Evolutionary conservation across 2,113 vertebrate species (phyloP), one percentile per base, ranked within the genome.

Genomic region (Pollimyrus isidori): DNA sequence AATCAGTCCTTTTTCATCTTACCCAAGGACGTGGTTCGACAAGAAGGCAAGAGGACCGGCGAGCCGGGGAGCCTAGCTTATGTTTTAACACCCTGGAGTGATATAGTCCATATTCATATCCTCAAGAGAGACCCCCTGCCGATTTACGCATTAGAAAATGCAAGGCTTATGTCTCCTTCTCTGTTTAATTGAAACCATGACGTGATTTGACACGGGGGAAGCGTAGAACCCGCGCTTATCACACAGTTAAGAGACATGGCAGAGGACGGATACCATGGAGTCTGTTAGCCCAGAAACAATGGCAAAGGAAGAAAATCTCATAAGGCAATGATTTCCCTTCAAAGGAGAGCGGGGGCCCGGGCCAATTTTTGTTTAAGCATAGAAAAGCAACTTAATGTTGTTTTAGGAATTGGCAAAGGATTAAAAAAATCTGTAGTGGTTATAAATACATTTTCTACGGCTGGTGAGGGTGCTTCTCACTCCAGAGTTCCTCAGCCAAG

Each of bases 121-220:
- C 62, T 45, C 53, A 21, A 62, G n/a, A 26, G 62, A 49, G 48
- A 87, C 62, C 35, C 35, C 17, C 62, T 39, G 65, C 85, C 30
- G n/a, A 76, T 69, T 87, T 86, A 86, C 21, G 87, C 45, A 21
- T 90, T 62, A 90, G 85, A 90, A 45, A 73, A 53, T 15, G 23
- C 69, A 48, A 76, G n/a, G 56, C 48, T 69, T 87, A 87, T 30
- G 58, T 21, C 35, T 90, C 89, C 53, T 50, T 21, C 17, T 50
- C 26, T 73, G 46, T 17, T 30, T 26, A 23, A 53, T 23, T n/a
- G 58, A 86, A 58, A 65, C 48, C 30, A 58, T 84, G 88, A 50
- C 35, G 56, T 42, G 42, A 89, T 84, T 89, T 84, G 88, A 85
- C 52, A 87, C 21, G 56, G 85, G 30, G 17, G 35, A 53, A 69